These are phyloP conservation scores for Coregonus sp. DNA, from an alignment of 2,797 vertebrate genomes.

Conservation along the genomic window DNA sequence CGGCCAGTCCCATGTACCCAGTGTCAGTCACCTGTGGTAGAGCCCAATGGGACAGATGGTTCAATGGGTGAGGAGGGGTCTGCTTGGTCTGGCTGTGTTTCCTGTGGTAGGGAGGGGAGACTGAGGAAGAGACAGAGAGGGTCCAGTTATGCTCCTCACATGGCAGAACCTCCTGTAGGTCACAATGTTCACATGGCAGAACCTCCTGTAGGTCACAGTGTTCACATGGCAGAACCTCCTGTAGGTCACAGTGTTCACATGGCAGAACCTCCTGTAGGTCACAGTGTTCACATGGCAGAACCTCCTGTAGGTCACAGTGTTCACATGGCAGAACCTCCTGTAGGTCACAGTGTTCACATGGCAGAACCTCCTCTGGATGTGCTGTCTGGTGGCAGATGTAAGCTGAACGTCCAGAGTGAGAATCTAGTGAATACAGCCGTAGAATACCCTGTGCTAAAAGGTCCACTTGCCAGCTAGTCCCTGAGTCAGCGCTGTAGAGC, in stretches of 20 bases:
- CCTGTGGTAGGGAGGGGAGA: conserved; percentile 59
- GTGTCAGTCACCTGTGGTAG: conserved; percentile 66
- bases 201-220: no score
- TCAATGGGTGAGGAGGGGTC: conserved; percentile 46
- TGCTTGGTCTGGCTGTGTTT: conserved; percentile 7
- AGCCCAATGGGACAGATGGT: conserved; percentile 37
- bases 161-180: background rate
- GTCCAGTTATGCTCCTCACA: conserved; percentile 24
- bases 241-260: no score
- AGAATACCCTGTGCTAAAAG: conserved; percentile 8
- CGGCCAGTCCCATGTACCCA: conserved; percentile 40
- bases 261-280: no score
- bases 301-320: background rate
- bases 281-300: no score
- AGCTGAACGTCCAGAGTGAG: conserved; percentile 3
- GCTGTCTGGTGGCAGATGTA: background rate
- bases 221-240: no score
- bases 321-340: no score
- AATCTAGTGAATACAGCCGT: background rate
- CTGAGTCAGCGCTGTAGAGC: no score
- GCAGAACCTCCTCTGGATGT: background rate
- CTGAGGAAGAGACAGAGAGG: conserved; percentile 69
- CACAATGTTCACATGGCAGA: no score
- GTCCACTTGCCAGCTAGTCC: background rate
- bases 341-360: background rate